These are phyloP conservation scores for Benitochromis conjunctus DNA, from an alignment of 2,113 vertebrate genomes.

Conservation along the genomic window DNA sequence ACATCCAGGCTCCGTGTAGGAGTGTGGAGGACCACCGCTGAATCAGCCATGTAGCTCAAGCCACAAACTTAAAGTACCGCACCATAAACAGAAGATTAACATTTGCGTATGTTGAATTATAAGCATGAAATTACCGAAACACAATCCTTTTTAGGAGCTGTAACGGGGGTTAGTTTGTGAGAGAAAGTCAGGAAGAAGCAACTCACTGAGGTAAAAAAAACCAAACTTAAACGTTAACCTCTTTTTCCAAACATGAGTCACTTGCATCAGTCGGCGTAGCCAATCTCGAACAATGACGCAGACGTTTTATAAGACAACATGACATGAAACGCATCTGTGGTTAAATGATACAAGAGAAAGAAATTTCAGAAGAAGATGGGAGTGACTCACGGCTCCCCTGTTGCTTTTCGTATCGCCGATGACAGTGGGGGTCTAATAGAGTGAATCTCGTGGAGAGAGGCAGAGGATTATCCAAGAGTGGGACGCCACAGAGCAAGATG, in stretches of 20 bases:
- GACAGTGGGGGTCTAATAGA: conserved; percentile 26
- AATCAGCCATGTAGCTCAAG: conserved; percentile 34
- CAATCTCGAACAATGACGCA: conserved; percentile 13
- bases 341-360: conserved; percentile 3
- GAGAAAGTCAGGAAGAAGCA: neutral
- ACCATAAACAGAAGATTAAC: conserved; percentile 20
- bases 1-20: neutral
- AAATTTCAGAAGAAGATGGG: conserved; percentile 17
- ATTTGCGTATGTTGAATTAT: conserved; percentile 5
- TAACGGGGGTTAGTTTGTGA: neutral
- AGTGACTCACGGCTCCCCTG: conserved; percentile 37
- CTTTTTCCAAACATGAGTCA: conserved; percentile 25
- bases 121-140: conserved; percentile 14
- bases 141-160: neutral
- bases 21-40: conserved; percentile 18
- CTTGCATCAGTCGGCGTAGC: neutral
- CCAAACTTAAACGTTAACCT: neutral
- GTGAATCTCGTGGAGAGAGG: conserved; percentile 18
- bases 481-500: conserved; percentile 14
- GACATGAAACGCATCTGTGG: neutral
- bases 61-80: conserved; percentile 26
- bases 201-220: neutral
- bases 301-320: neutral
- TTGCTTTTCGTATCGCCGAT: neutral
- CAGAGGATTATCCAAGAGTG: conserved; percentile 11